phyloP scores from a whole-genome alignment of 2,113 vertebrate genomes.

The Fregata magnificens region DNA sequence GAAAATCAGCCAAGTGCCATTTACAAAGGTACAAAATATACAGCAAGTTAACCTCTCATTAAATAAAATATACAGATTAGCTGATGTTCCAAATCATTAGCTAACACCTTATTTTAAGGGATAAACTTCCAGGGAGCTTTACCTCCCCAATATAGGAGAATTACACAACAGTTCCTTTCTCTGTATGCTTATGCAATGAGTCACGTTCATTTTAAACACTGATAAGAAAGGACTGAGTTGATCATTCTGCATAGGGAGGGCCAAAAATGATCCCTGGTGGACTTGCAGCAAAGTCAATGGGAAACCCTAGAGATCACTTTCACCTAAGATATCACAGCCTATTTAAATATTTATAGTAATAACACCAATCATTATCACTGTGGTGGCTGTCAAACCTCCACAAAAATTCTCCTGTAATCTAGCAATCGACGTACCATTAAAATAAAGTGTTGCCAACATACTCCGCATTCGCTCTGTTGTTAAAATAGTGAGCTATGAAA shows the following conservation, averaged over 20 bases:
- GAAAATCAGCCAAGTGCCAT: conserved; percentile 49
- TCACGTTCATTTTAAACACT: not conserved
- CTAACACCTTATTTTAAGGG: conserved; percentile 64
- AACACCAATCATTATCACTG: not conserved
- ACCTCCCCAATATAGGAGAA: not conserved
- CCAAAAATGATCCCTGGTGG: not conserved
- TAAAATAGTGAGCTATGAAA: conserved; percentile 36
- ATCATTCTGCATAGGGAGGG: not conserved
- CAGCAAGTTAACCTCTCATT: conserved; percentile 67
- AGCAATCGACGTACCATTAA: conserved; percentile 34
- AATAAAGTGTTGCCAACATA: conserved; percentile 56
- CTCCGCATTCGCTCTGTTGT: not conserved
- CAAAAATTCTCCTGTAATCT: not conserved
- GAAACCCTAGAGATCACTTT: not conserved
- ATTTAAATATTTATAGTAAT: not conserved
- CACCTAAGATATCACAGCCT: not conserved
- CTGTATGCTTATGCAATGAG: not conserved
- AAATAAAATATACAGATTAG: conserved; percentile 70
- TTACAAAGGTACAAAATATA: conserved; percentile 80
- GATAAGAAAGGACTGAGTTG: not conserved
- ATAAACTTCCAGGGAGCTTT: not conserved
- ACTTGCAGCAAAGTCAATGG: not conserved
- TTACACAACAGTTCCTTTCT: not conserved
- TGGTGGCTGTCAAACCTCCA: not conserved
- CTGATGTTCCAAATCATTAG: not conserved